A percentile compares a stretch with the other conserved stretches of the same genome.
Evolutionary conservation across 2,797 vertebrate genomes (phyloP).

Genomic region (Acrossocheilus wenchowensis): DNA sequence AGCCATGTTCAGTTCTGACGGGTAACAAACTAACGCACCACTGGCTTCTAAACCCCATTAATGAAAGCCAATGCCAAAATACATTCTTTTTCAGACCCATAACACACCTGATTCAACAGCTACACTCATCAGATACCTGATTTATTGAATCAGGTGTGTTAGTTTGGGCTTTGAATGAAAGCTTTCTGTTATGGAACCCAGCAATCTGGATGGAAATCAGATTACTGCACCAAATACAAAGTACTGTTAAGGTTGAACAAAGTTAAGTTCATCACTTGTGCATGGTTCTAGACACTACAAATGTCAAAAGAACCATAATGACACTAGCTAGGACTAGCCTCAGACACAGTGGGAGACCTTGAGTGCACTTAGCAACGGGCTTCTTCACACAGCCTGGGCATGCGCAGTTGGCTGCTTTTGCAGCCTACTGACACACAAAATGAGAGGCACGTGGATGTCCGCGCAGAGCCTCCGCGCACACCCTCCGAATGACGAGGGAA

Average conservation of each 20-base stretch:
- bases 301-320: conserved; percentile 7
- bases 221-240: background rate
- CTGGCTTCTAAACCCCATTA: background rate
- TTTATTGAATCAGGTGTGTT: conserved; percentile 40
- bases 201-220: conserved; percentile 9
- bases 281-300: background rate
- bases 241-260: background rate
- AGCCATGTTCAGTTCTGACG: background rate
- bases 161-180: conserved; percentile 9
- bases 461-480: no score
- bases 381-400: no score
- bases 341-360: background rate
- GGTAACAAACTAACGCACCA: background rate
- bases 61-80: background rate
- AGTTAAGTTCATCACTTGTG: background rate
- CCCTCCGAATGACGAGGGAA: no score
- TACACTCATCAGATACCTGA: background rate
- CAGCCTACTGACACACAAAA: no score
- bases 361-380: background rate
- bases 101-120: conserved; percentile 21
- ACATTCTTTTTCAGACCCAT: background rate
- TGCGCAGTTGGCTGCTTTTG: no score
- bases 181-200: background rate
- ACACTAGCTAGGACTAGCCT: background rate
- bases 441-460: no score